Evolutionary conservation across 2,888 invertebrate species (phyloP).

Genomic region (Xestia sexstrigata): DNA sequence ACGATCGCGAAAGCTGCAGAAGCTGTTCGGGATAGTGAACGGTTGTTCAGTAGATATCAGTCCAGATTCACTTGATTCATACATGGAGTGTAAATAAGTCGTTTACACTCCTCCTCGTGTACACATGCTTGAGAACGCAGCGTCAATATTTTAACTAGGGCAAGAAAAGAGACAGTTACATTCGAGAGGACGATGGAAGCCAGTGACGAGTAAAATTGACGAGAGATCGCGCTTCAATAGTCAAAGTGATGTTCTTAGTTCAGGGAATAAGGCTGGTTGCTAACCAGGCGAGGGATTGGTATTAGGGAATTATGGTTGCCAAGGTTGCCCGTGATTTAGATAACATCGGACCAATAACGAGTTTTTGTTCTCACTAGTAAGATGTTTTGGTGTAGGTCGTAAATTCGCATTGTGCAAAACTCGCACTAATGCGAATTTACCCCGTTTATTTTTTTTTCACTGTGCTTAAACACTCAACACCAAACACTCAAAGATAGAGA

Average conservation of each 20-base stretch:
- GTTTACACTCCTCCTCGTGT: neutral
- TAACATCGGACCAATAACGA: no score
- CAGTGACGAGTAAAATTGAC: conserved; percentile 57
- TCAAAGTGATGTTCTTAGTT: conserved; percentile 49
- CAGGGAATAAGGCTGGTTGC: conserved; percentile 8
- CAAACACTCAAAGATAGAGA: no score
- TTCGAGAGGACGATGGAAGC: conserved; percentile 24
- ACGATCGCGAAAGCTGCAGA: no score
- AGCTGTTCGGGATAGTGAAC: no score
- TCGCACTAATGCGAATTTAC: no score
- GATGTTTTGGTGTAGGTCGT: no score
- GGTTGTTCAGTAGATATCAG: no score
- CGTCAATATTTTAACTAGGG: conserved; percentile 23
- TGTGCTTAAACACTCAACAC: no score
- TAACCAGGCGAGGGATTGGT: neutral
- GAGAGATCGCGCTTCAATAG: conserved; percentile 32
- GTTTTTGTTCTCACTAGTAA: no score
- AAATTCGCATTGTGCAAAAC: no score
- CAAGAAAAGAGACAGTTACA: conserved; percentile 25
- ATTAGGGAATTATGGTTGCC: neutral
- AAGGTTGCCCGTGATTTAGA: neutral
- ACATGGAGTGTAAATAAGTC: neutral
- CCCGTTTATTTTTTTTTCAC: no score
- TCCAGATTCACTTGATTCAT: no score
- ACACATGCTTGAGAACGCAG: neutral